These are phyloP conservation scores for Cydia fagiglandana DNA, from an alignment of 1,140 invertebrate species.

Conservation along the genomic window DNA sequence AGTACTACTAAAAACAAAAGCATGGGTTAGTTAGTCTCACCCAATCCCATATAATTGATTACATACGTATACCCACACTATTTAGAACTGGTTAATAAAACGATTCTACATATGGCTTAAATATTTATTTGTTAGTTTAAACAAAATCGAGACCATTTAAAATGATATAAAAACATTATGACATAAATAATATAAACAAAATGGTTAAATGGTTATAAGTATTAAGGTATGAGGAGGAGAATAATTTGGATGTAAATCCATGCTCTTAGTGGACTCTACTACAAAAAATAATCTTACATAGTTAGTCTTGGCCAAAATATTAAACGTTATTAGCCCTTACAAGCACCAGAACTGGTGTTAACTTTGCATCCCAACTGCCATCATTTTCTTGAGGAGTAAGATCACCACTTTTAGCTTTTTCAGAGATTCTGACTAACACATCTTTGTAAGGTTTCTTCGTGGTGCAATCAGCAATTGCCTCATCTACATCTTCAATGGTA, in stretches of 20 bases:
- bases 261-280: too few species aligned
- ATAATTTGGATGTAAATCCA: too few species aligned
- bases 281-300: too few species aligned
- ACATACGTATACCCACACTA: not conserved
- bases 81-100: not conserved
- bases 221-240: too few species aligned
- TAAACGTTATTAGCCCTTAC: conserved; percentile 41
- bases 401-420: conserved; percentile 60
- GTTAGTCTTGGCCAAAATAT: too few species aligned
- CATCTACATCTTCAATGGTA: conserved; percentile 59
- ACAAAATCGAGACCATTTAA: too few species aligned
- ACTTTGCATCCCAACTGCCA: conserved; percentile 63
- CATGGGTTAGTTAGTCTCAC: not conserved
- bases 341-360: conserved; percentile 62
- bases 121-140: conserved; percentile 36
- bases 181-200: too few species aligned
- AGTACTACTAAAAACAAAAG: too few species aligned
- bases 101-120: not conserved
- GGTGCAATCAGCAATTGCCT: conserved; percentile 44
- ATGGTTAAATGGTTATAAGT: too few species aligned
- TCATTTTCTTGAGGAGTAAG: conserved; percentile 54
- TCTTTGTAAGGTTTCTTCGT: conserved; percentile 57
- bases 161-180: too few species aligned
- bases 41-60: too few species aligned
- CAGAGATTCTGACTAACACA: conserved; percentile 58